Evolutionary conservation across 1,140 invertebrate species (phyloP).

Genomic region (Drosophila subobscura): DNA sequence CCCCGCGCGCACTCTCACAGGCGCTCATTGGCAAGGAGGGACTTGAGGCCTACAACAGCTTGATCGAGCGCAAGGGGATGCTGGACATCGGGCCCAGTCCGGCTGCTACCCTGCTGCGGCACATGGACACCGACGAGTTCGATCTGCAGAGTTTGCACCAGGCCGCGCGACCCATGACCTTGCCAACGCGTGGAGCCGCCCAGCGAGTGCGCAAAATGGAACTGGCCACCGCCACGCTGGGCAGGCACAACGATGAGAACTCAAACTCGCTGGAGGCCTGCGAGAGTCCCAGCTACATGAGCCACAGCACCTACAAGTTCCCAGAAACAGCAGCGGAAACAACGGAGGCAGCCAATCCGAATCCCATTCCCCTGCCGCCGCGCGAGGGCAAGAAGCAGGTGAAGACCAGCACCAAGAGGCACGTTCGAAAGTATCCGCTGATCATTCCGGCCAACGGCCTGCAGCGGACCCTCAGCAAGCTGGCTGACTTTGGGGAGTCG

Average conservation of each 20-base stretch:
- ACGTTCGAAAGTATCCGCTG: constrained; percentile 94
- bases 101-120: constrained; percentile 63
- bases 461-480: constrained; percentile 87
- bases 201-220: constrained; percentile 60
- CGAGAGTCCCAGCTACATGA: constrained; percentile 82
- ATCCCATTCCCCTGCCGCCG: constrained; percentile 93
- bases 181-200: constrained; percentile 72
- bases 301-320: constrained; percentile 68
- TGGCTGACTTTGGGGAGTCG: constrained; percentile 82
- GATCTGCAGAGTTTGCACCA: constrained; percentile 62
- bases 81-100: constrained; percentile 71
- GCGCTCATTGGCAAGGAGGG: constrained; percentile 91
- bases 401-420: constrained; percentile 87
- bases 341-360: constrained; percentile 82
- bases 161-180: constrained; percentile 74
- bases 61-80: constrained; percentile 89
- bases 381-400: constrained; percentile 89
- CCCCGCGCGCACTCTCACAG: constrained; percentile 81
- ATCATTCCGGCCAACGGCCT: constrained; percentile 89
- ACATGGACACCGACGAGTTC: constrained; percentile 79
- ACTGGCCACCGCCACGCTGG: constrained; percentile 18
- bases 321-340: constrained; percentile 44
- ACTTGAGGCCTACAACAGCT: constrained; percentile 94
- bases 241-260: constrained; percentile 52
- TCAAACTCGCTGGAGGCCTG: constrained; percentile 64